Evolutionary conservation across 1,140 invertebrate species (phyloP).

Genomic region (Maniola jurtina): DNA sequence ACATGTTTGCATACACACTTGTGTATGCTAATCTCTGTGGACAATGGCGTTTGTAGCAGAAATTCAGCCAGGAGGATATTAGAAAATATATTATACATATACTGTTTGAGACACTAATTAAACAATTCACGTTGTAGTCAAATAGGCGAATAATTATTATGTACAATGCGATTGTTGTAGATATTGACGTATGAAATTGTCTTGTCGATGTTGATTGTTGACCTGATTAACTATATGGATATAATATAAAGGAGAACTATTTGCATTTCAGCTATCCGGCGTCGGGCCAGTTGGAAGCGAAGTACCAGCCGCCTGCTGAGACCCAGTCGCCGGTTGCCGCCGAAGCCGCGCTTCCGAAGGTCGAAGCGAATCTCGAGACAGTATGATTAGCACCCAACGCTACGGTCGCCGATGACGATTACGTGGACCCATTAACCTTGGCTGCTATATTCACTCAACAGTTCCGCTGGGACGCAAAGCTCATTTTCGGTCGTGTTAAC

Average conservation of each 20-base stretch:
- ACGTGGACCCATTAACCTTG: slow-evolving; percentile 44
- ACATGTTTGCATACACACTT: no score
- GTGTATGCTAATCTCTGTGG: no score
- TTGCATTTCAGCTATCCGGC: slow-evolving; percentile 37
- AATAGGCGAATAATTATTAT: no score
- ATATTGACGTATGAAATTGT: neutral
- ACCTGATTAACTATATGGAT: neutral
- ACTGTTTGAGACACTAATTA: no score
- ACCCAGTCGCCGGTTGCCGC: slow-evolving; percentile 24
- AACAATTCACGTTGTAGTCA: no score
- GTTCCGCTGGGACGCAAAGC: slow-evolving; percentile 39
- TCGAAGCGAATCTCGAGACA: slow-evolving; percentile 38
- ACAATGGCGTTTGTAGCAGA: no score
- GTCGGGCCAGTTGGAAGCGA: slow-evolving; percentile 27
- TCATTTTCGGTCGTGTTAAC: slow-evolving; percentile 33
- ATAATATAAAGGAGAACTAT: neutral
- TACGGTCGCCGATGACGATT: slow-evolving; percentile 37
- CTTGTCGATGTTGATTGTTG: neutral
- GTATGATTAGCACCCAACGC: slow-evolving; percentile 47
- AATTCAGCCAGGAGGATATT: no score
- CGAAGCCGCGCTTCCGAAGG: slow-evolving; percentile 38
- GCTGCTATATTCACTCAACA: slow-evolving; percentile 50
- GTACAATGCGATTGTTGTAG: no score
- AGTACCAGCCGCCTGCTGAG: slow-evolving; percentile 25
- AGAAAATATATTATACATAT: no score